Conservation (phyloP, 1,140 invertebrate genomes). For the Neocloeon triangulifer region DNA sequence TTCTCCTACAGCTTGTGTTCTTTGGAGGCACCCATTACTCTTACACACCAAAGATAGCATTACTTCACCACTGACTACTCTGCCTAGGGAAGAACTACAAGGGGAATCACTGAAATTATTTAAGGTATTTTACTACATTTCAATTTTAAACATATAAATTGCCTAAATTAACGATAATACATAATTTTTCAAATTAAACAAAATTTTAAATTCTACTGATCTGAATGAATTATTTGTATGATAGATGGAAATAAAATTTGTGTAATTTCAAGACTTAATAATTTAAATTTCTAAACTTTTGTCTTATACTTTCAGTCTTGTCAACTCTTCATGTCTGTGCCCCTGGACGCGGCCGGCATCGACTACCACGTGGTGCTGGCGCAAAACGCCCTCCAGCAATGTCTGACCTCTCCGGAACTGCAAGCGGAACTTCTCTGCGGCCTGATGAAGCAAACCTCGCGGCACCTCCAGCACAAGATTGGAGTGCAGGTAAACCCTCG, state of each 20-base stretch:
- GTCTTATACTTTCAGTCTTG: conserved; percentile 40
- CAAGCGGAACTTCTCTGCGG: conserved; percentile 81
- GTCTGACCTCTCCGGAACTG: conserved; percentile 66
- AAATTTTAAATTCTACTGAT: background rate
- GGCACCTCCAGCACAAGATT: conserved; percentile 60
- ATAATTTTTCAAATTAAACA: background rate
- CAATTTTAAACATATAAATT: too few species aligned
- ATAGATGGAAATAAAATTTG: background rate
- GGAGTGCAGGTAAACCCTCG: conserved; percentile 73
- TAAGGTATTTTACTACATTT: too few species aligned
- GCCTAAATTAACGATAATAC: too few species aligned
- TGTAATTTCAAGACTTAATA: background rate
- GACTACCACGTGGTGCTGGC: conserved; percentile 89
- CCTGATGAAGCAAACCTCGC: conserved; percentile 77
- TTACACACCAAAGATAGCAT: conserved; percentile 81
- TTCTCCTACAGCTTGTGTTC: conserved; percentile 45
- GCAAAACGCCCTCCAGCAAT: conserved; percentile 80
- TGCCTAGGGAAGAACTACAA: conserved; percentile 64
- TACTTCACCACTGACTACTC: conserved; percentile 57
- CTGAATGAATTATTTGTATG: conserved; percentile 1
- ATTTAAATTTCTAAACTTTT: conserved; percentile 2
- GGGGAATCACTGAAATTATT: conserved; percentile 83
- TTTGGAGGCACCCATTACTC: conserved; percentile 81
- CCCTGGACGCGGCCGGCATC: conserved; percentile 81
- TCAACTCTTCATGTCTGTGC: conserved; percentile 82